phyloP scores from a whole-genome alignment of 1,140 invertebrate species.

The Drosophila sechellia region DNA sequence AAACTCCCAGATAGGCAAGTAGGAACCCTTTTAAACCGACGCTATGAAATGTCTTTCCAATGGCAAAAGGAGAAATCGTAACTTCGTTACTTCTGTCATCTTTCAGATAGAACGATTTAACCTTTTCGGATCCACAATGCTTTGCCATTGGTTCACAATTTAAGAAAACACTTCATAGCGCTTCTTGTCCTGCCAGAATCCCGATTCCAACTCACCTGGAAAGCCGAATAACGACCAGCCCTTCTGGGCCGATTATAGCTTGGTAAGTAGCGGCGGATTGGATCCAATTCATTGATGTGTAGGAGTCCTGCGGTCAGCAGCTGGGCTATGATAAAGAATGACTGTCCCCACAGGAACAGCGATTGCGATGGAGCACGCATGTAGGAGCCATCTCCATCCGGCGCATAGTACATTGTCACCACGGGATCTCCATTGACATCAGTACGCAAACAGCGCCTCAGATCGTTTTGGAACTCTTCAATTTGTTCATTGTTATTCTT shows the following conservation, averaged over 20 bases:
- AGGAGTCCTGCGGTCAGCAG: constrained; percentile 94
- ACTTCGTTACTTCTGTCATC: not conserved
- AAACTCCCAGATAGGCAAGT: constrained; percentile 12
- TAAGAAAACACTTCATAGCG: constrained; percentile 34
- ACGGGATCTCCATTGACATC: constrained; percentile 94
- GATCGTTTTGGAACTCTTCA: constrained; percentile 94
- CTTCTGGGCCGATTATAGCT: constrained; percentile 96
- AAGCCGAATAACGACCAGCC: constrained; percentile 97
- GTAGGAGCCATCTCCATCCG: constrained; percentile 88
- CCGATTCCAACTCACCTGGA: constrained; percentile 90
- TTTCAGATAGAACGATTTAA: not conserved
- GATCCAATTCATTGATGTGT: constrained; percentile 98
- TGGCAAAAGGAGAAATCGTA: not conserved
- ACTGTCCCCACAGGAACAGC: constrained; percentile 94
- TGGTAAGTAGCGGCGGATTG: constrained; percentile 96
- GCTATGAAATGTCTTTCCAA: constrained; percentile 34
- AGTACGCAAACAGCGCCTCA: constrained; percentile 91
- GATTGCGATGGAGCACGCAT: constrained; percentile 76
- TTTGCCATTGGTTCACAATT: not conserved
- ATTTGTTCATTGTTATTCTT: constrained; percentile 95
- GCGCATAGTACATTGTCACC: constrained; percentile 94
- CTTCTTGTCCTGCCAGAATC: not conserved
- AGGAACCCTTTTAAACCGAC: constrained; percentile 15
- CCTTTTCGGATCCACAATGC: not conserved
- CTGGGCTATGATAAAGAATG: constrained; percentile 97